Percentiles rank a stretch among this genome's conserved stretches.
Evolutionary conservation across 2,113 vertebrate genomes (phyloP).

Genomic region (Paradisaea rubra): DNA sequence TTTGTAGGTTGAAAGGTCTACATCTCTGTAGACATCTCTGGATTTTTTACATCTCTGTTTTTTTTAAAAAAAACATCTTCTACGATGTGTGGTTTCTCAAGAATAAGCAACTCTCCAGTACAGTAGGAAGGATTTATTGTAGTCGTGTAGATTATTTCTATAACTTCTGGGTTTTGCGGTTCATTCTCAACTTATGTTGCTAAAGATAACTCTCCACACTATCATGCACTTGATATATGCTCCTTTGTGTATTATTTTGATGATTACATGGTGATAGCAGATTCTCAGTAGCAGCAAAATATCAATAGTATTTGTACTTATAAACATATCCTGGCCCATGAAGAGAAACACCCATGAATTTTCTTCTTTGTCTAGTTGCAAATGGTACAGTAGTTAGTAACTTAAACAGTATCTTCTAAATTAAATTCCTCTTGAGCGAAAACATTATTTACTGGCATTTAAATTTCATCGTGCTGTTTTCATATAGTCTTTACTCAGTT

Average conservation of each 20-base stretch:
- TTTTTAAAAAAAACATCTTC: neutral
- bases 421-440: neutral
- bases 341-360: neutral
- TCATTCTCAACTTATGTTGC: neutral
- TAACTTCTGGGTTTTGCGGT: neutral
- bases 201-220: neutral
- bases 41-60: too few relatives aligned
- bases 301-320: neutral
- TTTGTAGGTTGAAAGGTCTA: neutral
- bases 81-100: neutral
- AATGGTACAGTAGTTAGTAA: neutral
- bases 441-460: constrained; percentile 12
- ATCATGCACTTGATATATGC: neutral
- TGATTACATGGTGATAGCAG: neutral
- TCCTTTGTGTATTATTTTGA: neutral
- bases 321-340: neutral
- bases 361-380: neutral
- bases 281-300: neutral
- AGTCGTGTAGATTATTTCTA: neutral
- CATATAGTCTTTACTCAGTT: constrained; percentile 3
- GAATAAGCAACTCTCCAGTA: neutral
- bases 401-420: neutral
- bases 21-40: neutral
- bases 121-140: neutral
- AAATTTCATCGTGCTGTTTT: constrained; percentile 40